A percentile compares a stretch with the other conserved stretches of the same genome.
phyloP scores from a whole-genome alignment of 2,888 invertebrate species.

The Callinectes sapidus region DNA sequence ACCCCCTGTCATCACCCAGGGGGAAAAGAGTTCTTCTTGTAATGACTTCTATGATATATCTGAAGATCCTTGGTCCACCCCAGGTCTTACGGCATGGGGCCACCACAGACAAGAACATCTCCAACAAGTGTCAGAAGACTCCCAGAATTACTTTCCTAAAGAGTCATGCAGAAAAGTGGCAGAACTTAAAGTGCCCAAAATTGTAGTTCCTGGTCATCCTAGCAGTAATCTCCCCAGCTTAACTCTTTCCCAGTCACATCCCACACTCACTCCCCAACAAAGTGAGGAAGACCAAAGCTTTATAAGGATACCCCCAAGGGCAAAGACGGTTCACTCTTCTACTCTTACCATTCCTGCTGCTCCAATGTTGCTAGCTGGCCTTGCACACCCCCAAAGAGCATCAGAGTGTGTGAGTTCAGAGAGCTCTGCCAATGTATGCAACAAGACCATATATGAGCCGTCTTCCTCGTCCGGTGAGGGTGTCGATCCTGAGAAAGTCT shows the following conservation, averaged over 20 bases:
- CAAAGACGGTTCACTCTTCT: conserved; percentile 79
- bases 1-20: not conserved
- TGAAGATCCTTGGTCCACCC: conserved; percentile 5
- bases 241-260: conserved; percentile 44
- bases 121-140: not conserved
- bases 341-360: conserved; percentile 79
- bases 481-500: not conserved
- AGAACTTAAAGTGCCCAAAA: conserved; percentile 7
- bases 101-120: not conserved
- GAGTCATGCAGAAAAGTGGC: not conserved
- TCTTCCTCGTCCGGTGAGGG: conserved; percentile 52
- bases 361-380: conserved; percentile 73
- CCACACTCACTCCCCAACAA: conserved; percentile 4
- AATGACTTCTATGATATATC: conserved; percentile 29
- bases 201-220: conserved; percentile 11
- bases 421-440: conserved; percentile 63
- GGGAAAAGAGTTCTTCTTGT: conserved; percentile 48
- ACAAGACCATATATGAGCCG: conserved; percentile 67
- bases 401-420: conserved; percentile 53
- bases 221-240: not conserved
- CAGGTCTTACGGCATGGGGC: not conserved
- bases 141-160: not conserved
- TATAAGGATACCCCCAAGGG: not conserved
- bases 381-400: not conserved
- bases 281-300: not conserved